These are phyloP conservation scores for Cyclophora albipunctata DNA, from an alignment of 2,888 invertebrate genomes.

Conservation along the genomic window DNA sequence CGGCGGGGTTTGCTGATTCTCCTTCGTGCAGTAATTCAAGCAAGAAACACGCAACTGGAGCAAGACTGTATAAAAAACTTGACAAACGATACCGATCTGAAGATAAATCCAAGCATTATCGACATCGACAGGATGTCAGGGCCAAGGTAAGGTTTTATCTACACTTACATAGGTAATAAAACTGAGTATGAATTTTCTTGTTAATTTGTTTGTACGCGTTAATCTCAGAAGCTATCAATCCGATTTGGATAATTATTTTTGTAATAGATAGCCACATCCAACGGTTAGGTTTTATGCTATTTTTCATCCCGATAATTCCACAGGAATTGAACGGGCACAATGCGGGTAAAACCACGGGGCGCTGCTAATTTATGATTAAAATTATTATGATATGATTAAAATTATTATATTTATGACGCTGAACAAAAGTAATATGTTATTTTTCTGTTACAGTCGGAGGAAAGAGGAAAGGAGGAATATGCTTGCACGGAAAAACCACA, in stretches of 20 bases:
- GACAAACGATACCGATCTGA: conserved; percentile 87
- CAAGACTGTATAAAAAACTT: conserved; percentile 83
- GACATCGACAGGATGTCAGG: conserved; percentile 82
- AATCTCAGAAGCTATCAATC: no score
- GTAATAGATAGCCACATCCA: no score
- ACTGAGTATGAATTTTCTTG: no score
- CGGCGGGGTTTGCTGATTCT: conserved; percentile 91
- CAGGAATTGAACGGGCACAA: no score
- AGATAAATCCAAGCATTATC: conserved; percentile 79
- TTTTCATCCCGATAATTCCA: no score
- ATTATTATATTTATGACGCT: not conserved
- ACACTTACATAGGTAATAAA: no score
- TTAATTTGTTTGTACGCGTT: no score
- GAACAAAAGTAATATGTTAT: no score
- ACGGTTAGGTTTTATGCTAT: no score
- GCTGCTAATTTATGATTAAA: not conserved
- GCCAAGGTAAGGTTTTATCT: conserved; percentile 77
- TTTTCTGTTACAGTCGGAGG: conserved; percentile 76
- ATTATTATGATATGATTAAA: not conserved
- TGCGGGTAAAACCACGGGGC: no score
- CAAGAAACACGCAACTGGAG: conserved; percentile 61
- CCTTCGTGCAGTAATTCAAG: conserved; percentile 68
- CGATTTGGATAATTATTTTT: no score
- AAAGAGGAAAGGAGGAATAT: conserved; percentile 81
- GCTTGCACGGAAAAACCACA: conserved; percentile 67